phyloP scores from a whole-genome alignment of 2,797 vertebrate genomes.

The Amazona ochrocephala region DNA sequence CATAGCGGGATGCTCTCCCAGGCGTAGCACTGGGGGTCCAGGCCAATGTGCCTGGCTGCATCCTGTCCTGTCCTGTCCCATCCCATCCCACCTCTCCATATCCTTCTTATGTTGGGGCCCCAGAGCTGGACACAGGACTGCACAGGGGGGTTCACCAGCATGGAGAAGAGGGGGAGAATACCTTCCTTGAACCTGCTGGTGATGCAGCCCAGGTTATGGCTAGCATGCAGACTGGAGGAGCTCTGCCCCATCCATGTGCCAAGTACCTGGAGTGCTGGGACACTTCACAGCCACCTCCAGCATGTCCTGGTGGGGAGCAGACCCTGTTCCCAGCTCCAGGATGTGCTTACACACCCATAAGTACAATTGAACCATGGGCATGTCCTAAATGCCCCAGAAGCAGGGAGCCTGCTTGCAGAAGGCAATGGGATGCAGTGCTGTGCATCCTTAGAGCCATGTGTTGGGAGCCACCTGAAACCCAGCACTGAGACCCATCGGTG shows the following conservation, averaged over 20 bases:
- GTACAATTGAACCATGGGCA: background rate
- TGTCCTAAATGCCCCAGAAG: background rate
- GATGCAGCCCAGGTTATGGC: background rate
- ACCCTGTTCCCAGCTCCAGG: background rate
- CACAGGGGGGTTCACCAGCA: background rate
- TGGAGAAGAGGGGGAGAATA: background rate
- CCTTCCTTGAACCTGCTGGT: background rate
- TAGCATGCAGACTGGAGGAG: background rate
- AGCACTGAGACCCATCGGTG: background rate
- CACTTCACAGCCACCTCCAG: background rate
- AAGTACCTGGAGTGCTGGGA: background rate
- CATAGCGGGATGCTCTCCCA: rapidly evolving
- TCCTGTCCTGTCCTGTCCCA: background rate
- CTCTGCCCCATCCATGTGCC: background rate
- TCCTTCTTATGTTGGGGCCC: background rate
- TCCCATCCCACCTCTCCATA: background rate
- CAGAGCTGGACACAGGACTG: background rate
- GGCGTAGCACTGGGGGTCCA: background rate
- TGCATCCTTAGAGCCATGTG: background rate
- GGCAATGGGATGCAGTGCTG: background rate
- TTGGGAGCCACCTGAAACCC: background rate
- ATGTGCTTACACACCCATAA: rapidly evolving
- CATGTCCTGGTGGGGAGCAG: background rate
- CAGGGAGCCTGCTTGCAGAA: background rate
- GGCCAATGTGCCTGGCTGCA: rapidly evolving